phyloP scores from a whole-genome alignment of 92 coral and sea anemone species.

The Zoanthus sociatus region DNA sequence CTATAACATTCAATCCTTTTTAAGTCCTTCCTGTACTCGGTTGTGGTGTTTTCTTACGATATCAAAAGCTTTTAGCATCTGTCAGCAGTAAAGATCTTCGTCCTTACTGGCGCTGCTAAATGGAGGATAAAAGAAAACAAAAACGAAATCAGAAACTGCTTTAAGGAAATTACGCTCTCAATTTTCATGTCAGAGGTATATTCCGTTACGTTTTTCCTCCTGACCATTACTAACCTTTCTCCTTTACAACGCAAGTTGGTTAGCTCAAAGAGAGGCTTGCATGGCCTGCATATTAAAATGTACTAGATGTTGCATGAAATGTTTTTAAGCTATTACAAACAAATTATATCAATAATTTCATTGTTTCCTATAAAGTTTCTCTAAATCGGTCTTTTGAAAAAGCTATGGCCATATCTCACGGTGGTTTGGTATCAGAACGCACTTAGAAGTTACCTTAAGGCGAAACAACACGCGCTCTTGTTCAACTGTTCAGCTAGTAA shows the following conservation, averaged over 20 bases:
- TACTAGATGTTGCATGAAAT: constrained; percentile 23
- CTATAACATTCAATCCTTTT: constrained; percentile 16
- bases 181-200: constrained; percentile 4
- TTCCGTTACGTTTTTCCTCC: background rate
- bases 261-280: background rate
- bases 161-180: constrained; percentile 15
- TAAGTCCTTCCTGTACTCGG: constrained; percentile 43
- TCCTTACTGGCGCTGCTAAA: constrained; percentile 1
- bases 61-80: constrained; percentile 39
- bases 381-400: background rate
- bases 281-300: constrained; percentile 8
- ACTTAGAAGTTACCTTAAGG: background rate
- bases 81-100: constrained; percentile 19
- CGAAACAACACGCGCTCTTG: constrained; percentile 28
- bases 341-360: constrained; percentile 31
- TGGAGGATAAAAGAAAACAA: background rate
- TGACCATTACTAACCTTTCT: constrained; percentile 19
- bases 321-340: constrained; percentile 33
- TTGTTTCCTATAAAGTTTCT: constrained; percentile 16
- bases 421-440: background rate
- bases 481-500: constrained; percentile 34
- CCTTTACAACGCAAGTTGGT: background rate
- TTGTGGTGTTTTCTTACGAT: constrained; percentile 23
- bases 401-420: background rate
- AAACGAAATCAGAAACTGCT: constrained; percentile 26